Conservation (phyloP, 2,797 vertebrate species). For the Sebastes oblongus region DNA sequence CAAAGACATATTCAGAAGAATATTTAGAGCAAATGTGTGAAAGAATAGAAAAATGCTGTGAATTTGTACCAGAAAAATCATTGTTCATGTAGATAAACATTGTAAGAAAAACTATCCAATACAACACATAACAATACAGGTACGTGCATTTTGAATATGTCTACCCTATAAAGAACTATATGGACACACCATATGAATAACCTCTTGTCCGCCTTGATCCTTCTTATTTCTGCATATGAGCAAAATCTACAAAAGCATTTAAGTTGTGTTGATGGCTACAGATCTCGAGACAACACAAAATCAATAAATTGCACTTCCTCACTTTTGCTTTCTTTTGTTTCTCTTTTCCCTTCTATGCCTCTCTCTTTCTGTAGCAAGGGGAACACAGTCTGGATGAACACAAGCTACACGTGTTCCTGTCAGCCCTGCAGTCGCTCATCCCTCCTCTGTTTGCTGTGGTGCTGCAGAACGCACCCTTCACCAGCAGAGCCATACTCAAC, state of each 20-base stretch:
- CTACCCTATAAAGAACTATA: background rate
- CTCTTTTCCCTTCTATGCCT: background rate
- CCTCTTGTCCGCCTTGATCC: background rate
- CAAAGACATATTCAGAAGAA: background rate
- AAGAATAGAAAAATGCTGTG: background rate
- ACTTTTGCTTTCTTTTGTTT: background rate
- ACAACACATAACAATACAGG: fast-evolving
- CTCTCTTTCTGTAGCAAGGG: conserved; percentile 84
- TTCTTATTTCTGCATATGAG: background rate
- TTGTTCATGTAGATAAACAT: background rate
- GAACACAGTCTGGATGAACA: conserved; percentile 95
- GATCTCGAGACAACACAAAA: background rate
- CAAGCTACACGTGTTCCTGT: conserved; percentile 94
- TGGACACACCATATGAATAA: background rate
- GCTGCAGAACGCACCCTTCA: conserved; percentile 95
- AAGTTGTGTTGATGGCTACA: background rate
- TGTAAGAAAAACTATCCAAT: background rate
- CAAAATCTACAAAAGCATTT: background rate
- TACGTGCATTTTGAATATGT: background rate
- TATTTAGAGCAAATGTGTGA: background rate
- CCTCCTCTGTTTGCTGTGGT: conserved; percentile 94
- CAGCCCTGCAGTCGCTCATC: conserved; percentile 95
- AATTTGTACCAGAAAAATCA: background rate
- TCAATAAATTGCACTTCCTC: background rate
- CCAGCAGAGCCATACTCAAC: conserved; percentile 89